Evolutionary conservation across 2,113 vertebrate species (phyloP), one percentile per base, ranked within the genome.

Genomic region (Callionymus lyra): DNA sequence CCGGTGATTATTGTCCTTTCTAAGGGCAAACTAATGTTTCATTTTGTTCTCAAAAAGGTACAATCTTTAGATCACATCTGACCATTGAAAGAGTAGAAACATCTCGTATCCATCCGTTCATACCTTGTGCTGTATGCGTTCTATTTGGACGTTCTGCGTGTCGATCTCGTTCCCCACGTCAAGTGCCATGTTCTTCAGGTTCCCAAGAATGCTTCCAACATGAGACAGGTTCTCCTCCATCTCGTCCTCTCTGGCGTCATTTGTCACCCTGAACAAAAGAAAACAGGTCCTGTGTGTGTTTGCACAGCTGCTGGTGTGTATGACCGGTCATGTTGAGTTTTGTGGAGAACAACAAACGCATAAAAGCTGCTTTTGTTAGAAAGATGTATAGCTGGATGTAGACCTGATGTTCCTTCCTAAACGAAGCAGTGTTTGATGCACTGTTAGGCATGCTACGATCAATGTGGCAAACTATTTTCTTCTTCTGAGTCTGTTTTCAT

Each of bases 141-240:
- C 63, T 1, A 86, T 80, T 41, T 86, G 88, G 14, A 47, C 60
- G 13, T 84, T 88, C 72, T 89, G 87, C 4, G 73, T 78, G 39
- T 84, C 79, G 1, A 90, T 86, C 79, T 89, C 88, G 21, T 86
- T 87, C 52, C 87, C 72, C 64, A 90, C 84, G 51, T 90, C 88
- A 48, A 87, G 56, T 0, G 87, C 88, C 86, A 90, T 90, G 35
- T 72, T 85, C 45, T 82, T 82, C 58, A 90, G 74, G 19, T 90
- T 90, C 0, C 85, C 81, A 0, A 89, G 49, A 52, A 90, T 85
- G 68, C 87, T 88, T 46, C 80, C 71, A 3, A 88, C 85, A 1
- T 90, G 86, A 2, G 61, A 43, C 65, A 90, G 53, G 64, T 89
- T 89, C 54, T 88, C 86, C 49, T 90, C 86, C 82, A 90, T 87